Conservation (phyloP, 2,113 vertebrate species). For the Atrichornis clamosus region DNA sequence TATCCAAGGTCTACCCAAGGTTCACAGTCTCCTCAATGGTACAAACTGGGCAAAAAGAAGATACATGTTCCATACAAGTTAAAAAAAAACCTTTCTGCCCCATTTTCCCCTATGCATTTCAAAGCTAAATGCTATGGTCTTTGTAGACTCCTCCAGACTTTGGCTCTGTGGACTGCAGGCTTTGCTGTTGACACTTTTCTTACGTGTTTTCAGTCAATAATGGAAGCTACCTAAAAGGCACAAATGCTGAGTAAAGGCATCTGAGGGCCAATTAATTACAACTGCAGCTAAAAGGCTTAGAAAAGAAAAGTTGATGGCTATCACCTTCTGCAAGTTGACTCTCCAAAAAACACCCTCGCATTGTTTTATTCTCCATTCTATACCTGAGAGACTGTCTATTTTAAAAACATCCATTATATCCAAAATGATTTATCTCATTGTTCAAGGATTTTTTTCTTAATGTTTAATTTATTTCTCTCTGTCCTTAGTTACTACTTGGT, state of each 20-base stretch:
- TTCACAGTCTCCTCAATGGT: rapidly evolving
- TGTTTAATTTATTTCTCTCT: slow-evolving; percentile 43
- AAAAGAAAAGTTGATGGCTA: background rate
- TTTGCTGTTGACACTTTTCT: background rate
- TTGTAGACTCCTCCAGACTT: background rate
- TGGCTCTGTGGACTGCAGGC: background rate
- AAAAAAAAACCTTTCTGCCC: background rate
- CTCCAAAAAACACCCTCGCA: background rate
- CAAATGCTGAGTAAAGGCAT: background rate
- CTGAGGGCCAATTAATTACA: background rate
- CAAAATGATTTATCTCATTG: slow-evolving; percentile 37
- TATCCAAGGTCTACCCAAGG: background rate
- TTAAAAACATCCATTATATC: background rate
- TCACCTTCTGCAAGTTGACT: background rate
- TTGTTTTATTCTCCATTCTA: background rate
- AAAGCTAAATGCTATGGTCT: background rate
- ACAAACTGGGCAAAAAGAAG: background rate
- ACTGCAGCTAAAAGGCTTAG: background rate
- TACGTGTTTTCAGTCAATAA: background rate
- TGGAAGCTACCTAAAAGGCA: background rate
- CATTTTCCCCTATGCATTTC: background rate
- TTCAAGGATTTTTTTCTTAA: background rate
- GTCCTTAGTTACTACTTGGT: background rate
- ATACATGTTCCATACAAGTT: rapidly evolving
- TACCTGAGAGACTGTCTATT: background rate